These are phyloP conservation scores for Marcusenius ussheri DNA, from an alignment of 2,113 vertebrate species.

Conservation along the genomic window DNA sequence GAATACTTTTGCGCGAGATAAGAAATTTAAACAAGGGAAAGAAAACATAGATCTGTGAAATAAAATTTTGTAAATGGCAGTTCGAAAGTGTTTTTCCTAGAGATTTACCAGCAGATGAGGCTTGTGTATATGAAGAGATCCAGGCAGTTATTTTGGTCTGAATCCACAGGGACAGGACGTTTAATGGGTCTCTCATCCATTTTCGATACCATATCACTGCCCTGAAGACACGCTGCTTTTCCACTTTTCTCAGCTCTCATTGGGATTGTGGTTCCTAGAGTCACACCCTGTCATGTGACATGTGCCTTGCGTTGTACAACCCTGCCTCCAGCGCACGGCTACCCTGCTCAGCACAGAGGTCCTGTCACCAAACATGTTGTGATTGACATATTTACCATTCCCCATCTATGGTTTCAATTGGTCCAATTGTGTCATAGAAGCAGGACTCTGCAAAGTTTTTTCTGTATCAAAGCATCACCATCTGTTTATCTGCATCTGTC, in stretches of 20 bases:
- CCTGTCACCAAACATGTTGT: background rate
- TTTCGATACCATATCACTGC: background rate
- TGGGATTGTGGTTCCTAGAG: background rate
- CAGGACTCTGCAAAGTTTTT: background rate
- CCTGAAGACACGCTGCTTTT: background rate
- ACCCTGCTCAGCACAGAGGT: background rate
- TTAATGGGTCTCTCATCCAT: background rate
- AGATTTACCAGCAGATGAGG: background rate
- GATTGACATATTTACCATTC: background rate
- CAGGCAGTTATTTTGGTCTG: background rate
- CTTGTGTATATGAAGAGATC: background rate
- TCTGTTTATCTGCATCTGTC: background rate
- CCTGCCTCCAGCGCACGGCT: background rate
- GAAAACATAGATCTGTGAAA: background rate
- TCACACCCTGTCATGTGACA: background rate
- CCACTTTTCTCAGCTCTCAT: background rate
- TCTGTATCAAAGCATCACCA: background rate
- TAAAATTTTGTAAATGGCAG: background rate
- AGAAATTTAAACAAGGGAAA: background rate
- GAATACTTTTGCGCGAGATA: background rate
- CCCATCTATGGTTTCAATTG: background rate
- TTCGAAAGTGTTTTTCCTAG: background rate
- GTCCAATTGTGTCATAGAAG: background rate
- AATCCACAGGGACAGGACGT: background rate
- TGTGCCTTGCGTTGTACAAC: background rate